Percentiles rank a stretch among this genome's conserved stretches.
Evolutionary conservation across 2,113 vertebrate species (phyloP).

Genomic region (Phoenicopterus ruber): DNA sequence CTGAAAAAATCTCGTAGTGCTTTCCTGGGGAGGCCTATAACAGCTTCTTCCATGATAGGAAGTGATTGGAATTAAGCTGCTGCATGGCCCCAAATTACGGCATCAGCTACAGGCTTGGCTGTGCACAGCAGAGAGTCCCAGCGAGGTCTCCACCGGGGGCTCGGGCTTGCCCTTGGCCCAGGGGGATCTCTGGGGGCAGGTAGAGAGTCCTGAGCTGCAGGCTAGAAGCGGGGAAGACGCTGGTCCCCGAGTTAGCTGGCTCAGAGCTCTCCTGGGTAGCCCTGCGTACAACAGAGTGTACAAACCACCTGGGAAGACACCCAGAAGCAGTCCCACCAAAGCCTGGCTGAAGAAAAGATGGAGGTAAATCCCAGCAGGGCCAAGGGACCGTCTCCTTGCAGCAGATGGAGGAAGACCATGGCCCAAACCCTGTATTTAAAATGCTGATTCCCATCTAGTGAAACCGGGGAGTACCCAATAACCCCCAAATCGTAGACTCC

Average conservation of each 20-base stretch:
- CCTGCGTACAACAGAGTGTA: neutral
- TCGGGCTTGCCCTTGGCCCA: neutral
- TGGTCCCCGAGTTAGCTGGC: neutral
- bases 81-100: neutral
- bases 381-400: neutral
- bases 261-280: neutral
- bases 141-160: too few relatives aligned
- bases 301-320: neutral
- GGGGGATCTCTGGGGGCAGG: neutral
- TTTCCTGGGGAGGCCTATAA: neutral
- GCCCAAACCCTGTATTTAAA: neutral
- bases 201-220: neutral
- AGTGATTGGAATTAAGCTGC: neutral
- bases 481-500: neutral
- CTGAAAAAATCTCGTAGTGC: too few relatives aligned
- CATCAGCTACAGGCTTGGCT: neutral
- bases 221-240: neutral
- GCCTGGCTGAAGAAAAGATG: neutral
- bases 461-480: neutral
- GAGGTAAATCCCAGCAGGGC: neutral
- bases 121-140: neutral
- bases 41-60: neutral
- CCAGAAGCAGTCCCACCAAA: neutral
- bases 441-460: neutral
- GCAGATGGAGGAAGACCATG: neutral